Conservation (phyloP, 2,797 vertebrate species). For the Molossus molossus region DNA sequence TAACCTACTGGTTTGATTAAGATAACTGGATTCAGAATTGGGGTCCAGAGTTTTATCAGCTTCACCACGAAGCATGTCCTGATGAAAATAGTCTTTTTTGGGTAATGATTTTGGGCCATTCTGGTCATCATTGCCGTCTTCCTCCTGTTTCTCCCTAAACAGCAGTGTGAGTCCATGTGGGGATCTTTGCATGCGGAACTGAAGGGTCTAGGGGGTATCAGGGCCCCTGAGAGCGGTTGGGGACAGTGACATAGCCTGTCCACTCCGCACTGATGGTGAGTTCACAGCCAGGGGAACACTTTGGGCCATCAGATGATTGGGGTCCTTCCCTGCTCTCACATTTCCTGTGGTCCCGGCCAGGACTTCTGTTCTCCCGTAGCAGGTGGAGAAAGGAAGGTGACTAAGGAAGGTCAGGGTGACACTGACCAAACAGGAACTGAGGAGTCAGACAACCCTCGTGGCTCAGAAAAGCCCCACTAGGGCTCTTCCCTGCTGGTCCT, state of each 20-base stretch:
- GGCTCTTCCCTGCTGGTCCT: not conserved
- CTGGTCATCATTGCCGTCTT: not conserved
- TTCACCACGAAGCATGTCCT: not conserved
- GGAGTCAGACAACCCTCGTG: not conserved
- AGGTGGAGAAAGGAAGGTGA: not conserved
- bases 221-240: not conserved
- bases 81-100: not conserved
- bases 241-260: not conserved
- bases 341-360: not conserved
- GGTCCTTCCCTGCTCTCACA: not conserved
- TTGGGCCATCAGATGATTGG: not conserved
- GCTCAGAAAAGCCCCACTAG: not conserved
- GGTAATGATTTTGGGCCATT: not conserved
- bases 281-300: not conserved
- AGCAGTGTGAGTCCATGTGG: not conserved
- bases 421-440: not conserved
- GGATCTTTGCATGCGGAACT: not conserved
- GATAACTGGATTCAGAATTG: conserved; percentile 48
- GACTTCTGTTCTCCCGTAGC: not conserved
- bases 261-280: accelerated
- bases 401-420: not conserved
- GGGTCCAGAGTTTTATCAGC: not conserved
- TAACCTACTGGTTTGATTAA: conserved; percentile 9
- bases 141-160: not conserved
- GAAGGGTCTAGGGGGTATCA: not conserved